These are phyloP conservation scores for Perodicticus potto DNA, from an alignment of 2,797 vertebrate genomes.

Conservation along the genomic window DNA sequence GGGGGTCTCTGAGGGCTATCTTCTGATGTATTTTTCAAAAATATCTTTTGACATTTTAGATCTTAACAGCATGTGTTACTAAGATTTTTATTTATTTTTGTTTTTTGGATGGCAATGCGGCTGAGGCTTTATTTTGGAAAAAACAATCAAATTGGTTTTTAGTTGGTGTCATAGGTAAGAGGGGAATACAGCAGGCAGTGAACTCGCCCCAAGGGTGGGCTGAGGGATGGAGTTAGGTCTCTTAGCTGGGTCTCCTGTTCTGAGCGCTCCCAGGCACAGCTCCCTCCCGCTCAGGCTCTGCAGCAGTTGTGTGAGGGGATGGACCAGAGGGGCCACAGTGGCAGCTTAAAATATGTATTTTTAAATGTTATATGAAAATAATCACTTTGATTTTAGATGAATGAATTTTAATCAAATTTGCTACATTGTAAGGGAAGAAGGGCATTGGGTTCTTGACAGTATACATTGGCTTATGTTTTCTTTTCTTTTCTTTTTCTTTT, in stretches of 20 bases:
- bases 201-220: too few species aligned
- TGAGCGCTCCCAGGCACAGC: too few species aligned
- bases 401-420: conserved; percentile 21
- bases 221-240: too few species aligned
- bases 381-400: conserved; percentile 38
- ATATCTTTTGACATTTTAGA: not conserved
- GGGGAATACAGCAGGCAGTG: too few species aligned
- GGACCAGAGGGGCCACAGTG: too few species aligned
- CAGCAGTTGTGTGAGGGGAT: too few species aligned
- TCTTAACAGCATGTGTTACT: not conserved
- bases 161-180: too few species aligned
- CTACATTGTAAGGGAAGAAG: not conserved
- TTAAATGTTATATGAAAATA: conserved; percentile 24
- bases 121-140: too few species aligned
- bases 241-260: too few species aligned
- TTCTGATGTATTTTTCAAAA: conserved; percentile 54
- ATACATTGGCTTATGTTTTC: not conserved
- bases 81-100: not conserved
- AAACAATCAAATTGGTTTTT: too few species aligned
- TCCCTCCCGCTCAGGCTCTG: too few species aligned
- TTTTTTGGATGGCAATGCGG: too few species aligned
- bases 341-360: not conserved
- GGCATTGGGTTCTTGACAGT: not conserved
- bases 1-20: not conserved
- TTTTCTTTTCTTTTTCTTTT: not conserved